Evolutionary conservation across 2,888 invertebrate species (phyloP), one percentile per base, ranked within the genome.

Genomic region (Drosophila borealis): DNA sequence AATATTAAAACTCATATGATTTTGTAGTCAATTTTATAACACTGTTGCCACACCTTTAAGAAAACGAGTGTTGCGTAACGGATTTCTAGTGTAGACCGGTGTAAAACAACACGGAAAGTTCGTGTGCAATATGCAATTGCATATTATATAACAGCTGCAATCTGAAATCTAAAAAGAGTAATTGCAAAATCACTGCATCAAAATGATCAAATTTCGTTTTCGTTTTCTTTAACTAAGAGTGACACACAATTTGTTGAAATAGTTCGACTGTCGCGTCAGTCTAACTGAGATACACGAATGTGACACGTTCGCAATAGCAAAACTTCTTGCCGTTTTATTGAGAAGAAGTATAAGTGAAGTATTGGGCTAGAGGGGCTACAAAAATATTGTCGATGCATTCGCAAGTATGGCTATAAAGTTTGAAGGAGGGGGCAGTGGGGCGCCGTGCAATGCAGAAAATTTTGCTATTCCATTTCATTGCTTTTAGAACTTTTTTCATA

Each of bases 181-280:
- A 50, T 55, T 49, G n/a, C 14, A n/a, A 54, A 65, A 59, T 68
- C 34, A 29, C 11, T 42, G 66, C 41, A 25, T 46, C 45, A 34
- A 37, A 45, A 19, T 39, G 50, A 44, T 61, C 48, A 34, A 61
- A 53, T 71, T 70, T 29, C 44, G 42, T 45, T 21, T 45, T 61
- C n/a, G 13, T 19, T 66, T 46, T 41, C n/a, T 19, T 51, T 39
- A 36, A 55, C 55, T 39, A 53, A 46, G 56, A 42, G 11, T 57
- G 76, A 59, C 73, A 56, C 46, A 67, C 72, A 72, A 76, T 69
- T 76, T 76, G 72, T 75, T 68, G 57, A 68, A 68, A 63, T 61
- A 55, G 51, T 63, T 68, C 19, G 39, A 17, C 69, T 63, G 49
- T 53, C 59, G 29, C 29, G 29, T 29, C 29, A 29, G 8, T 29